A percentile compares a stretch with the other conserved stretches of the same genome.
Evolutionary conservation across 2,113 vertebrate species (phyloP).

Genomic region (Poeciliopsis prolifica): DNA sequence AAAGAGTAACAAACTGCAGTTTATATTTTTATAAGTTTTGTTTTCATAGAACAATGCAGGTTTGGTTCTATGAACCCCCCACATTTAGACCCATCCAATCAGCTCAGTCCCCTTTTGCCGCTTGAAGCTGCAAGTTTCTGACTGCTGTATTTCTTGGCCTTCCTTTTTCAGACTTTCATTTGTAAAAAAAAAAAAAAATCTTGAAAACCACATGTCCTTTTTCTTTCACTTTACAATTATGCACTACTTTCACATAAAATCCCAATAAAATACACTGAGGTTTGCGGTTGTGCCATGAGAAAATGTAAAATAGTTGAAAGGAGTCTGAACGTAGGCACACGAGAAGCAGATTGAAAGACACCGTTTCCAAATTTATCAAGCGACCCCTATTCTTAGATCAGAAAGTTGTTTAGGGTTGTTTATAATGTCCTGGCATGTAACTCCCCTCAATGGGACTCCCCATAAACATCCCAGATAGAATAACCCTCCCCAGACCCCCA

Average conservation of each 20-base stretch:
- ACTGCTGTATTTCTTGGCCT: background rate
- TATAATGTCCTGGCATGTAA: no score
- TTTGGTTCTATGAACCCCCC: background rate
- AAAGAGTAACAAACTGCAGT: no score
- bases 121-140: background rate
- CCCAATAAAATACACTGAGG: no score
- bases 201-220: background rate
- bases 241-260: no score
- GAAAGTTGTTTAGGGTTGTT: conserved; percentile 68
- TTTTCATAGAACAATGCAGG: no score
- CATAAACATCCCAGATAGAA: conserved; percentile 61
- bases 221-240: no score
- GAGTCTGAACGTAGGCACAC: no score
- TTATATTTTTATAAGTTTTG: no score
- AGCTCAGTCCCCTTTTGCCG: background rate
- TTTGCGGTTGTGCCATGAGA: background rate
- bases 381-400: conserved; percentile 72
- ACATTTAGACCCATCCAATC: background rate
- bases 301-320: no score
- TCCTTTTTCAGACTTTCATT: background rate
- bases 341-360: conserved; percentile 14
- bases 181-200: background rate
- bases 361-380: conserved; percentile 57
- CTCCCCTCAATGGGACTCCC: conserved; percentile 54
- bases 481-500: conserved; percentile 49